These are phyloP conservation scores for Listronotus bonariensis DNA, from an alignment of 1,140 invertebrate genomes.

Conservation along the genomic window DNA sequence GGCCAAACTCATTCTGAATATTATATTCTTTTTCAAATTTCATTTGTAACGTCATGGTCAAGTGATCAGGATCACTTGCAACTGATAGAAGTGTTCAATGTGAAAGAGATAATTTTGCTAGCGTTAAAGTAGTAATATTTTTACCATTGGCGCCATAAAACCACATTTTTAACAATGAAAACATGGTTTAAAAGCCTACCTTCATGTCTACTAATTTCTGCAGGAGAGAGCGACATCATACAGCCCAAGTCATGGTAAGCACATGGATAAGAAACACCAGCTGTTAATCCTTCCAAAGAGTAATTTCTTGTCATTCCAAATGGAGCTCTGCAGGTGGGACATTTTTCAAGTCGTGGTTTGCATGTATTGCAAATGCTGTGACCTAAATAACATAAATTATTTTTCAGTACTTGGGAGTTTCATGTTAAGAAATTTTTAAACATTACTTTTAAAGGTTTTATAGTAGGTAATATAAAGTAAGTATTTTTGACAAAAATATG, in stretches of 20 bases:
- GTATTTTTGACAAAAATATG: too few species aligned
- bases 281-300: conserved; percentile 70
- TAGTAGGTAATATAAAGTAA: too few species aligned
- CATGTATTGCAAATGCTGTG: conserved; percentile 79
- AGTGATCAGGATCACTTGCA: too few species aligned
- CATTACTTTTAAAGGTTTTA: background rate
- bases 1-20: too few species aligned
- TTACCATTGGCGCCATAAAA: too few species aligned
- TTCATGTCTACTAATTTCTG: conserved; percentile 44
- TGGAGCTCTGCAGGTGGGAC: conserved; percentile 76
- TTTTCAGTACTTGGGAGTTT: background rate
- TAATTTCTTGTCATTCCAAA: conserved; percentile 77
- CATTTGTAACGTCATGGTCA: too few species aligned
- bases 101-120: too few species aligned
- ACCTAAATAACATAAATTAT: conserved; percentile 50
- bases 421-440: background rate
- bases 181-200: too few species aligned
- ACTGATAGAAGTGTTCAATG: too few species aligned
- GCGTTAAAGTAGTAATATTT: too few species aligned
- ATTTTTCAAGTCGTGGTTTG: conserved; percentile 66
- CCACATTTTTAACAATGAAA: too few species aligned
- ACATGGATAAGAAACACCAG: conserved; percentile 42
- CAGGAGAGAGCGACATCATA: conserved; percentile 29
- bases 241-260: conserved; percentile 44
- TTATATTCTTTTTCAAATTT: too few species aligned